phyloP scores from a whole-genome alignment of 2,888 invertebrate species.

The Heliconius ismenius region DNA sequence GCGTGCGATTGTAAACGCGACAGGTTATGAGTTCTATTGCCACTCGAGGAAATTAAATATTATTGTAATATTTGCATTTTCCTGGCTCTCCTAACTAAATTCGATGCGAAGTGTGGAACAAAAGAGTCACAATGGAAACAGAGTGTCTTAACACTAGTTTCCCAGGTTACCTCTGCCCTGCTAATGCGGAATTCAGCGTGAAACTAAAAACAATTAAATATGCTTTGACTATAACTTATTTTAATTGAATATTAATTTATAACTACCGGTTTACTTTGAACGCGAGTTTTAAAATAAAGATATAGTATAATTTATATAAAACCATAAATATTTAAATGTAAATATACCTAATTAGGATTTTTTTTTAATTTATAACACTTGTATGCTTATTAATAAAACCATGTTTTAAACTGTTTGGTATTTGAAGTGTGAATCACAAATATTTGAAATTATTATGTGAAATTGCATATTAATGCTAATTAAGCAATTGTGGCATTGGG shows the following conservation, averaged over 20 bases:
- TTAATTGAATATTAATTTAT: slow-evolving; percentile 1
- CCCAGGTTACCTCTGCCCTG: too few species aligned
- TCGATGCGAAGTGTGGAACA: too few species aligned
- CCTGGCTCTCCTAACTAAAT: too few species aligned
- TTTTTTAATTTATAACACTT: background rate
- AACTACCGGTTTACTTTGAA: background rate
- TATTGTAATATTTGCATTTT: too few species aligned
- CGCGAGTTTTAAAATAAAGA: background rate
- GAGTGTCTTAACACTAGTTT: too few species aligned
- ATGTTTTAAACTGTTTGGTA: background rate
- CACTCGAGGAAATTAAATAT: too few species aligned
- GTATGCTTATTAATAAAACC: background rate
- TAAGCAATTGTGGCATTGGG: background rate
- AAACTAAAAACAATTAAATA: background rate
- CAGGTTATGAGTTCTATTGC: too few species aligned
- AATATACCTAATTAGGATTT: background rate
- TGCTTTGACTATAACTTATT: too few species aligned
- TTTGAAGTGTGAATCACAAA: background rate
- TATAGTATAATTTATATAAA: background rate
- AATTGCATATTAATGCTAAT: slow-evolving; percentile 10
- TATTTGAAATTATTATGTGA: background rate
- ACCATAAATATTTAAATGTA: background rate
- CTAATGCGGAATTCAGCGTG: too few species aligned
- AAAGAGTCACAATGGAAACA: too few species aligned
- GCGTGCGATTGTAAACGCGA: too few species aligned